Base-by-base conservation (phyloP, 2,113 vertebrate genomes). In the Ictidomys tridecemlineatus region DNA sequence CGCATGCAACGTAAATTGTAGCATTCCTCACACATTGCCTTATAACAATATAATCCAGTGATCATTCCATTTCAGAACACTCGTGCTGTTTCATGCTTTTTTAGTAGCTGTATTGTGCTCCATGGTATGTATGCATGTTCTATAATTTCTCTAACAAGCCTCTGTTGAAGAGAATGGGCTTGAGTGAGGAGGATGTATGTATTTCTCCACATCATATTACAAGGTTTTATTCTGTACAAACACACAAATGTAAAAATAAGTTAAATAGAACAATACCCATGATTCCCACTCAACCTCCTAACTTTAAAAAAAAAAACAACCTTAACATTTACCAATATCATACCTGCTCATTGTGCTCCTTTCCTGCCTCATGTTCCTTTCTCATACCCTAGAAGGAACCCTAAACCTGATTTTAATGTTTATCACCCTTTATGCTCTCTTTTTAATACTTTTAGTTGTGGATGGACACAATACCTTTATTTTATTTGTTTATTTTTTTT, bases 181-280 rank as follows among this genome's bases (percentile, higher is more conserved):
- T 77, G 67, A 65, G 14, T 72, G 28, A 51, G 79, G 34, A 51
- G 17, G 16, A 79, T 72, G 34, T 32, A 32, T 4, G 37, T 34
- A 89, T 83, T 72, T 61, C 56, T 77, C 34, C 30, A 88, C 61
- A 70, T 63, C 16, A 28, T 82, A 86, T 74, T 70, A 84, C 65
- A 97, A 89, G 37, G 24, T 56, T 87, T 45, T 67, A 87, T 89
- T 94, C 26, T 61, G 67, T 32, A 94, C 10, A 74, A 5, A 93
- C 11, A 63, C n/a, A 85, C 58, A 85, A 76, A 74, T 4, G 2
- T 86, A 83, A 32, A 80, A 69, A 42, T 84, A 63, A 78, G 70
- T 61, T 61, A 78, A 92, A 61, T 11, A 58, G 79, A 80, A 83
- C 3, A 63, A 32, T 45, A 92, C 17, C 61, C 14, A 90, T 12